Evolutionary conservation across 2,888 invertebrate species (phyloP).

Genomic region (Drosophila neonasuta): DNA sequence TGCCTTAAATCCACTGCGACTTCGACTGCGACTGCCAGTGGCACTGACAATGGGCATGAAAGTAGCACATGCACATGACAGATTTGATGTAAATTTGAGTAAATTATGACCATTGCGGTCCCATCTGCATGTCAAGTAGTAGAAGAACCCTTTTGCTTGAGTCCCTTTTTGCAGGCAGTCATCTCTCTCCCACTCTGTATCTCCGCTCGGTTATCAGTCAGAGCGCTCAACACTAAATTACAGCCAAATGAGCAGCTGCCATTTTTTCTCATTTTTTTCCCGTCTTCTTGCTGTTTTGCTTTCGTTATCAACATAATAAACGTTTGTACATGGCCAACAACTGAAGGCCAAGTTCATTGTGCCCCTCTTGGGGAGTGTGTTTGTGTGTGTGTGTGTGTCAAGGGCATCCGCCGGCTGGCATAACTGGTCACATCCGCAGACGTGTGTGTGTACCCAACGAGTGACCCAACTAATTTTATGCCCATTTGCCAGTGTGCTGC

Average conservation of each 20-base stretch:
- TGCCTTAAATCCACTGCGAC: slow-evolving; percentile 15
- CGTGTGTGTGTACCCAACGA: slow-evolving; percentile 45
- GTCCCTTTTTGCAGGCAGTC: slow-evolving; percentile 8
- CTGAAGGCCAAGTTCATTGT: slow-evolving; percentile 72
- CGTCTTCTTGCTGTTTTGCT: slow-evolving; percentile 25
- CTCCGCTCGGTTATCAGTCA: slow-evolving; percentile 58
- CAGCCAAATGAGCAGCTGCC: slow-evolving; percentile 57
- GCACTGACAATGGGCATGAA: slow-evolving; percentile 1
- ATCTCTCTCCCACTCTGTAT: neutral
- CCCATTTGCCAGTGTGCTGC: slow-evolving; percentile 65
- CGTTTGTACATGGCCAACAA: slow-evolving; percentile 31
- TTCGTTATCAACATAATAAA: slow-evolving; percentile 67
- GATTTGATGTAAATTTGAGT: slow-evolving; percentile 58
- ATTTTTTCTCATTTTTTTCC: slow-evolving; percentile 32
- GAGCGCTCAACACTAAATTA: slow-evolving; percentile 61
- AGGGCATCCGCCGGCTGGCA: slow-evolving; percentile 56
- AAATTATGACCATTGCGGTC: slow-evolving; percentile 50
- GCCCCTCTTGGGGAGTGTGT: slow-evolving; percentile 4
- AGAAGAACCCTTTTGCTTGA: slow-evolving; percentile 28
- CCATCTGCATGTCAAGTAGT: slow-evolving; percentile 59
- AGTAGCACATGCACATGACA: slow-evolving; percentile 16
- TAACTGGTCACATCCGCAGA: slow-evolving; percentile 65
- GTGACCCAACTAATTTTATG: slow-evolving; percentile 75
- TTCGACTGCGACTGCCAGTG: slow-evolving; percentile 9
- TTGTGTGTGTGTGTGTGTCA: slow-evolving; percentile 44